These are phyloP conservation scores for Pasiphila rectangulata DNA, from an alignment of 2,888 invertebrate species.

Conservation along the genomic window DNA sequence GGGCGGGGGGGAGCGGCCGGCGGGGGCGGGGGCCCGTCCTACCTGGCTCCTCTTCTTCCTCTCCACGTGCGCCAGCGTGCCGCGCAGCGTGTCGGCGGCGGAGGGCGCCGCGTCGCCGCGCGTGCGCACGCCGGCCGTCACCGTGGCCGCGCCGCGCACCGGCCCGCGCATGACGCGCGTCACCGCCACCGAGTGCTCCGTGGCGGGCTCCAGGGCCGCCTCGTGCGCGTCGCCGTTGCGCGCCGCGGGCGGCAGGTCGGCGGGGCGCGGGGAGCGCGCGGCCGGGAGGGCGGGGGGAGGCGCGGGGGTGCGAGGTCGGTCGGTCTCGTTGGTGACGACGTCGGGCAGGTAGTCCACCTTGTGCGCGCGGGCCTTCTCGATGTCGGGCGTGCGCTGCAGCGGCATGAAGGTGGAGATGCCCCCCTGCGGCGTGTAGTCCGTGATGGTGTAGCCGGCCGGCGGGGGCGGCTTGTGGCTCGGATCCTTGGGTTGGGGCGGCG, in stretches of 20 bases:
- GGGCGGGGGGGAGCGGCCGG: constrained; percentile 51
- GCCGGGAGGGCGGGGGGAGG: constrained; percentile 34
- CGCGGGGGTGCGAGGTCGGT: constrained; percentile 37
- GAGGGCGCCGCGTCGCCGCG: constrained; percentile 70
- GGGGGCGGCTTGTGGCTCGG: constrained; percentile 44
- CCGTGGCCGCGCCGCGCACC: constrained; percentile 86
- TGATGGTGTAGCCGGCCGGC: constrained; percentile 66
- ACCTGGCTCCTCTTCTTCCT: constrained; percentile 57
- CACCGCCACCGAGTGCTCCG: constrained; percentile 84
- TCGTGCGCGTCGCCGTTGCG: constrained; percentile 42
- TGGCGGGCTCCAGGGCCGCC: constrained; percentile 55
- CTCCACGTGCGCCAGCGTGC: constrained; percentile 73
- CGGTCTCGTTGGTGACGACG: constrained; percentile 68
- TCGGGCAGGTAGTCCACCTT: constrained; percentile 73
- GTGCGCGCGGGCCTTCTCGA: constrained; percentile 72
- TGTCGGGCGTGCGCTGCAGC: constrained; percentile 74
- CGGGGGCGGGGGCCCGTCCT: constrained; percentile 55
- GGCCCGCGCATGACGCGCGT: constrained; percentile 88
- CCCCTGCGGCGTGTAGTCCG: constrained; percentile 71
- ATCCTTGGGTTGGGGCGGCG: constrained; percentile 36
- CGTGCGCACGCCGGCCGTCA: constrained; percentile 79
- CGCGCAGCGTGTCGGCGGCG: constrained; percentile 64
- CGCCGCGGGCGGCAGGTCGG: constrained; percentile 37
- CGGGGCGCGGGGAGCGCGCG: constrained; percentile 38
- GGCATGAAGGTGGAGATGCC: constrained; percentile 70